A percentile compares a stretch with the other conserved stretches of the same genome.
These are phyloP conservation scores for Osedax frankpressi DNA, from an alignment of 2,888 invertebrate species.

Conservation along the genomic window DNA sequence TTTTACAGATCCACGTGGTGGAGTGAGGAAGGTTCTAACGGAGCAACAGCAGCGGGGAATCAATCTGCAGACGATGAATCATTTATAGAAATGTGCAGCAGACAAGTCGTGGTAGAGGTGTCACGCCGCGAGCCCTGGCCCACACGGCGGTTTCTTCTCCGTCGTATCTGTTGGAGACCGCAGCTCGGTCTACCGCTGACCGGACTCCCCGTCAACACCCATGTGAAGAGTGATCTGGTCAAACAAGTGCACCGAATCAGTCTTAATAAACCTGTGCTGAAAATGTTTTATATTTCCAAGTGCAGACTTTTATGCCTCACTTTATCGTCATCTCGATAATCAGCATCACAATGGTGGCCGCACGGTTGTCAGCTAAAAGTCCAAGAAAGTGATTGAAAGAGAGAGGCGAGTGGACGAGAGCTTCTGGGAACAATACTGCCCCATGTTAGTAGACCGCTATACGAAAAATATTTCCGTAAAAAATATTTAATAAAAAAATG, in stretches of 20 bases:
- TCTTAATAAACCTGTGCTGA: not conserved
- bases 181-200: not conserved
- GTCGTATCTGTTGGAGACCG: too few relatives aligned
- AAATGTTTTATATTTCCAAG: not conserved
- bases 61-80: conserved; percentile 2
- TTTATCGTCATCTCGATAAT: not conserved
- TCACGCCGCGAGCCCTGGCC: not conserved
- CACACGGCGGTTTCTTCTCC: conserved; percentile 3
- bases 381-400: conserved; percentile 2
- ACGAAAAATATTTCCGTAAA: not conserved
- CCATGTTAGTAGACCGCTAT: not conserved
- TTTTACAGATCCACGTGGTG: not conserved
- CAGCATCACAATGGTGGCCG: not conserved
- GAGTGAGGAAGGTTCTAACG: not conserved
- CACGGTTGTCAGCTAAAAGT: too few relatives aligned
- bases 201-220: not conserved
- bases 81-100: conserved; percentile 3
- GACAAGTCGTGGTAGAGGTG: not conserved
- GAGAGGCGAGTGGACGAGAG: not conserved
- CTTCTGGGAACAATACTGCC: not conserved
- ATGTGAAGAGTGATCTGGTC: not conserved
- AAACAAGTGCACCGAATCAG: not conserved
- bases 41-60: conserved; percentile 6
- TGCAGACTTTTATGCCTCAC: not conserved
- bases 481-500: not conserved